Conservation (phyloP, 2,888 invertebrate species). For the Andricus quercusramuli region DNA sequence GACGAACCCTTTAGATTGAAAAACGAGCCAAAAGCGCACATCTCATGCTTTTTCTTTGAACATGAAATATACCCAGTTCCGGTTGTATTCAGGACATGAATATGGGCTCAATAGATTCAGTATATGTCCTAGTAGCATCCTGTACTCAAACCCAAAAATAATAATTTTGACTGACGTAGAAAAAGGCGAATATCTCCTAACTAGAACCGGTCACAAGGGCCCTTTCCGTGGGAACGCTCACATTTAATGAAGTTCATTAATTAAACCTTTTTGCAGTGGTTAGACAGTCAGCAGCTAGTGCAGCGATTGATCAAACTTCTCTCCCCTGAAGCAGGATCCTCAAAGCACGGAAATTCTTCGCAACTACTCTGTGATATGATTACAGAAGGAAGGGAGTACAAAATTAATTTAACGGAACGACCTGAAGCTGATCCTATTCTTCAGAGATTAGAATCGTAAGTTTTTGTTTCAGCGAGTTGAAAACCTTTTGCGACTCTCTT, state of each 20-base stretch:
- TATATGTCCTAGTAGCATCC: no score
- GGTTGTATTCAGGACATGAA: no score
- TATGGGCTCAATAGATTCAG: no score
- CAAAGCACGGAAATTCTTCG: conserved; percentile 92
- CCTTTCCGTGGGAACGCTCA: neutral
- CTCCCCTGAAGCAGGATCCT: conserved; percentile 84
- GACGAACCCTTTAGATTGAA: no score
- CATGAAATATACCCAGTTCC: no score
- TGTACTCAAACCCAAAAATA: no score
- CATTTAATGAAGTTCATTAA: conserved; percentile 42
- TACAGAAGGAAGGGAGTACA: conserved; percentile 83
- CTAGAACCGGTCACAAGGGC: no score
- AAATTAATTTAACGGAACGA: conserved; percentile 81
- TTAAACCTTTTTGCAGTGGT: conserved; percentile 84
- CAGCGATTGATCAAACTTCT: conserved; percentile 87
- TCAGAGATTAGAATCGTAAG: conserved; percentile 87
- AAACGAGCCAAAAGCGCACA: no score
- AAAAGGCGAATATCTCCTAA: no score
- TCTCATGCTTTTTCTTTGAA: no score
- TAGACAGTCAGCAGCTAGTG: conserved; percentile 92
- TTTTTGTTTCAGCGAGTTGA: conserved; percentile 51
- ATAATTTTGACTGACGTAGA: no score
- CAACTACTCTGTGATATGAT: conserved; percentile 94
- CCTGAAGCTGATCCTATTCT: conserved; percentile 87
- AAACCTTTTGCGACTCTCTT: neutral